phyloP scores from a whole-genome alignment of 1,140 invertebrate genomes.

The Drosophila dunni region DNA sequence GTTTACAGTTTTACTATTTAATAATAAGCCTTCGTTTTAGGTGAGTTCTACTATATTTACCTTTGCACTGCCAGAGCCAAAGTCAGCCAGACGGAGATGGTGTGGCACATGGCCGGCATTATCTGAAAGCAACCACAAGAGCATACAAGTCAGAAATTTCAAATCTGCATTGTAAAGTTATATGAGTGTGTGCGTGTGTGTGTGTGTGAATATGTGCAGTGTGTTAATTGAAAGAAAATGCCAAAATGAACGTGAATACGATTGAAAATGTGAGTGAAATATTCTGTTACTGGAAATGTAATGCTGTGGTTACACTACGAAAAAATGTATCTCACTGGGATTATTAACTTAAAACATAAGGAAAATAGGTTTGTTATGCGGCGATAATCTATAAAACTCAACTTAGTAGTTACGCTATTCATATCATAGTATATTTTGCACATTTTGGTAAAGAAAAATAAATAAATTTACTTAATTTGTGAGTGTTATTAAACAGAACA shows the following conservation, averaged over 20 bases:
- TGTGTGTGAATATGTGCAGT: neutral
- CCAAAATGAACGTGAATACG: neutral
- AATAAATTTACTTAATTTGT: no score
- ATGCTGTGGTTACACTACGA: neutral
- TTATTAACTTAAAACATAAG: no score
- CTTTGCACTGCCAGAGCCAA: conserved; percentile 94
- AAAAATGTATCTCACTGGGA: no score
- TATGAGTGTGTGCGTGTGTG: neutral
- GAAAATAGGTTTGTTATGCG: no score
- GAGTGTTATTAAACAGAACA: no score
- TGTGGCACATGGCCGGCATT: conserved; percentile 95
- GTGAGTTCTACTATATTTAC: conserved; percentile 57
- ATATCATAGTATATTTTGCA: no score
- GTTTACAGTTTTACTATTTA: no score
- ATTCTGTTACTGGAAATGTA: neutral
- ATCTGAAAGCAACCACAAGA: conserved; percentile 80
- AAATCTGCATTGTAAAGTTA: neutral
- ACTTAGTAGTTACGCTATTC: no score
- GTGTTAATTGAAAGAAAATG: conserved; percentile 7
- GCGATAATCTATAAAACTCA: no score
- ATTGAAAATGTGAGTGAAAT: neutral
- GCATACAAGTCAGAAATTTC: conserved; percentile 18
- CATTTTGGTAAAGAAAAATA: no score
- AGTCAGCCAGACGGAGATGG: conserved; percentile 96
- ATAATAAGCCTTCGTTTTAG: neutral